Conservation (phyloP, 2,888 invertebrate genomes). For the Mesoligia furuncula region DNA sequence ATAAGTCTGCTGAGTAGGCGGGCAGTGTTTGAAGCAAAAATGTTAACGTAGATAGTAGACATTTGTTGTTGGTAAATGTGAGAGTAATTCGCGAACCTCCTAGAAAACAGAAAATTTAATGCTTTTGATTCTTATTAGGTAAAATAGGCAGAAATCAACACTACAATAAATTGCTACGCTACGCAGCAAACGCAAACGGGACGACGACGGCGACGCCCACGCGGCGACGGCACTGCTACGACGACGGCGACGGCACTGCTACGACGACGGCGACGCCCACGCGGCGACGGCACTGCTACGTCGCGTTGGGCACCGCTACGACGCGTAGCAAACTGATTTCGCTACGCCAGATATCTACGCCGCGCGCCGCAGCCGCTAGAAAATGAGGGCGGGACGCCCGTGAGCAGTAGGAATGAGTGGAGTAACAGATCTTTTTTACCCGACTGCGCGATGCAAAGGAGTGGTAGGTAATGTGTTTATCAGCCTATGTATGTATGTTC, state of each 20-base stretch:
- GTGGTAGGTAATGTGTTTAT: no score
- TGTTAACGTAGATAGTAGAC: neutral
- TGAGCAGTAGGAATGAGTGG: neutral
- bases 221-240: no score
- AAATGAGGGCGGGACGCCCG: neutral
- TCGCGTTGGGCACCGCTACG: neutral
- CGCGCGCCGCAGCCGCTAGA: neutral
- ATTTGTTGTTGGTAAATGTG: constrained; percentile 24
- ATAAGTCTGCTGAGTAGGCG: constrained; percentile 34
- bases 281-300: neutral
- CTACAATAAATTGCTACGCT: neutral
- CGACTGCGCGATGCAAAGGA: no score
- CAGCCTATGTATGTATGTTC: no score
- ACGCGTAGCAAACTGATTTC: neutral
- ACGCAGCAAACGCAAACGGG: neutral
- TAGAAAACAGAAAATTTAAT: constrained; percentile 3
- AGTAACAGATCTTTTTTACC: neutral
- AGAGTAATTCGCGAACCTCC: neutral
- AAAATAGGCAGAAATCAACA: no score
- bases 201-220: no score
- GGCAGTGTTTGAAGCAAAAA: constrained; percentile 50
- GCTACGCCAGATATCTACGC: neutral
- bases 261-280: no score
- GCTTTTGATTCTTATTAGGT: neutral
- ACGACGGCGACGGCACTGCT: no score